phyloP scores from a whole-genome alignment of 2,888 invertebrate genomes.

The Willowsia nigromaculata region DNA sequence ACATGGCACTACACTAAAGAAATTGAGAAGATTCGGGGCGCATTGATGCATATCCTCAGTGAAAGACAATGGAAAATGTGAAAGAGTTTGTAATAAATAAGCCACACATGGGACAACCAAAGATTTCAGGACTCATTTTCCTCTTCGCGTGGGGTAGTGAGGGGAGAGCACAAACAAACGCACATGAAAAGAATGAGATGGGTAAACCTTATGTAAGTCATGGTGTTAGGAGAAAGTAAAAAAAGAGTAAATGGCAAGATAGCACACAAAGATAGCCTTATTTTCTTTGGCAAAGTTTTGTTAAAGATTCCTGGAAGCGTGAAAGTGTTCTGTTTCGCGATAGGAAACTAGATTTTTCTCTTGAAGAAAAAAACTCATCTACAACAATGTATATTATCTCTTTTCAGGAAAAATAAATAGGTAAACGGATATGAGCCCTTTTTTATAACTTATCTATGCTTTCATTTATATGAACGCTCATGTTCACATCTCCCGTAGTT shows the following conservation, averaged over 20 bases:
- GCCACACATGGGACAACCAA: slow-evolving; percentile 53
- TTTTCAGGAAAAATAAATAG: background rate
- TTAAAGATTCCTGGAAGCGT: slow-evolving; percentile 23
- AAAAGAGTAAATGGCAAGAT: slow-evolving; percentile 47
- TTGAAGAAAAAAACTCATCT: background rate
- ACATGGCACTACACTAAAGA: background rate
- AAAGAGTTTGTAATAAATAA: slow-evolving; percentile 58
- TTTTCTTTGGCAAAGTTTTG: slow-evolving; percentile 13
- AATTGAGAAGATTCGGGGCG: background rate
- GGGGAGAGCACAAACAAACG: background rate
- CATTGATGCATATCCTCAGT: slow-evolving; percentile 28
- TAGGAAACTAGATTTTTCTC: slow-evolving; percentile 35
- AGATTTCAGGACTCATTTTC: slow-evolving; percentile 54
- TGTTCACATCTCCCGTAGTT: background rate
- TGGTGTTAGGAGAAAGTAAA: background rate
- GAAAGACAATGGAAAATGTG: slow-evolving; percentile 50
- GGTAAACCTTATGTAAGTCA: background rate
- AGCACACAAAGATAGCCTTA: slow-evolving; percentile 15
- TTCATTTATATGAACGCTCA: background rate
- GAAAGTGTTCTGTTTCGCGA: slow-evolving; percentile 25
- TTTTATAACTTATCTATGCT: background rate
- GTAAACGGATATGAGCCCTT: background rate
- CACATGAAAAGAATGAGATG: background rate
- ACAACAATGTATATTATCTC: background rate
- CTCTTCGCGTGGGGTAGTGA: slow-evolving; percentile 30